These are phyloP conservation scores for Henicopernis longicauda DNA, from an alignment of 2,113 vertebrate genomes.

Conservation along the genomic window DNA sequence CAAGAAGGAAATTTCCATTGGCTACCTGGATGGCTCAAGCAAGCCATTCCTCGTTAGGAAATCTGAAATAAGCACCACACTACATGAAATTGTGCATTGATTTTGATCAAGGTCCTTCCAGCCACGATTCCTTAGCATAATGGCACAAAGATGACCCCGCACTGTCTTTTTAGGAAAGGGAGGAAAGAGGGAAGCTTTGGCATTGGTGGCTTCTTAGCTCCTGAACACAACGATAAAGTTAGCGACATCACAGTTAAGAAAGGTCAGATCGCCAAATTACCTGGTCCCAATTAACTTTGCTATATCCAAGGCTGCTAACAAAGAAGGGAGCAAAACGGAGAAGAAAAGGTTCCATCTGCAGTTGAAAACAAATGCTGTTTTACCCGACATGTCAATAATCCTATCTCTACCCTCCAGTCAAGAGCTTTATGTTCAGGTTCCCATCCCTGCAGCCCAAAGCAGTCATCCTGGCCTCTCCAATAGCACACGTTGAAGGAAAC, in stretches of 20 bases:
- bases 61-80: not conserved
- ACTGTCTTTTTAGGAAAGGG: not conserved
- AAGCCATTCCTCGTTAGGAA: not conserved
- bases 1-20: not conserved
- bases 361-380: not conserved
- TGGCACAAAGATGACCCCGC: not conserved
- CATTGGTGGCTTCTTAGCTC: not conserved
- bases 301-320: accelerated
- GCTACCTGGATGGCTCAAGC: not conserved
- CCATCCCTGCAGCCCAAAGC: not conserved
- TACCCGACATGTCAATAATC: not conserved
- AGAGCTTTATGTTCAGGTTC: not conserved
- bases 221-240: not conserved
- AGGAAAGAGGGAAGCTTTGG: not conserved
- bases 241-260: not conserved
- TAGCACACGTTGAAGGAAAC: not conserved
- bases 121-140: not conserved
- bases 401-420: not conserved
- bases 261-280: not conserved
- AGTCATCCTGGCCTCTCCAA: not conserved
- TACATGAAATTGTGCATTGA: accelerated
- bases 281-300: not conserved
- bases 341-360: not conserved
- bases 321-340: not conserved
- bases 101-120: not conserved